These are phyloP conservation scores for Phalloptychus januarius DNA, from an alignment of 2,797 vertebrate genomes.

Conservation along the genomic window DNA sequence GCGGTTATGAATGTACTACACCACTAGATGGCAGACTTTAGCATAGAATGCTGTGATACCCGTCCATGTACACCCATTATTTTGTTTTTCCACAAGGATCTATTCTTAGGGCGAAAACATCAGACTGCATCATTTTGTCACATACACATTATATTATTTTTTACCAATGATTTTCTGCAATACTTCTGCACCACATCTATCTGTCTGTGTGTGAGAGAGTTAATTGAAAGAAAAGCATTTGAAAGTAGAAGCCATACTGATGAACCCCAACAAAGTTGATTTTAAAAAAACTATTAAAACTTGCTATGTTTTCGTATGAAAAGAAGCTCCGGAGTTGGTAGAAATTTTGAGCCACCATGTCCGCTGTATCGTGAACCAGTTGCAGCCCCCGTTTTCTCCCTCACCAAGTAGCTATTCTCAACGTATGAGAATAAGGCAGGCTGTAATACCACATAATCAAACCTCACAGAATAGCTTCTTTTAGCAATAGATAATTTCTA, in stretches of 20 bases:
- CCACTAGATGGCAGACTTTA: constrained; percentile 11
- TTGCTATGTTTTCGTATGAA: background rate
- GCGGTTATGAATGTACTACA: background rate
- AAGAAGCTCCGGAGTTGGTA: background rate
- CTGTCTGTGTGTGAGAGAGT: background rate
- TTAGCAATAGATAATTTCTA: background rate
- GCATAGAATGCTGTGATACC: background rate
- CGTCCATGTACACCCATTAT: background rate
- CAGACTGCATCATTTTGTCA: background rate
- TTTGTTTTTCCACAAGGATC: background rate
- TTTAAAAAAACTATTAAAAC: background rate
- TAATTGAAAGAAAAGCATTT: background rate
- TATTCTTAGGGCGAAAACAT: background rate
- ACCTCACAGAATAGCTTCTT: background rate
- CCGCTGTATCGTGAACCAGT: constrained; percentile 38
- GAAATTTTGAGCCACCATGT: constrained; percentile 64
- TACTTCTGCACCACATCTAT: background rate
- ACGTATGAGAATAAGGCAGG: constrained; percentile 1
- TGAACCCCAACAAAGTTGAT: background rate
- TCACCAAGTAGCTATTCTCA: constrained; percentile 25
- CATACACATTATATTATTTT: background rate
- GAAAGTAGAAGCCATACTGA: background rate
- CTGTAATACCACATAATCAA: background rate
- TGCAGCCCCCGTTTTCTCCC: constrained; percentile 39
- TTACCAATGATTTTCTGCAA: background rate